Conservation (phyloP, 1,140 invertebrate genomes). For the Drosophila burlai region DNA sequence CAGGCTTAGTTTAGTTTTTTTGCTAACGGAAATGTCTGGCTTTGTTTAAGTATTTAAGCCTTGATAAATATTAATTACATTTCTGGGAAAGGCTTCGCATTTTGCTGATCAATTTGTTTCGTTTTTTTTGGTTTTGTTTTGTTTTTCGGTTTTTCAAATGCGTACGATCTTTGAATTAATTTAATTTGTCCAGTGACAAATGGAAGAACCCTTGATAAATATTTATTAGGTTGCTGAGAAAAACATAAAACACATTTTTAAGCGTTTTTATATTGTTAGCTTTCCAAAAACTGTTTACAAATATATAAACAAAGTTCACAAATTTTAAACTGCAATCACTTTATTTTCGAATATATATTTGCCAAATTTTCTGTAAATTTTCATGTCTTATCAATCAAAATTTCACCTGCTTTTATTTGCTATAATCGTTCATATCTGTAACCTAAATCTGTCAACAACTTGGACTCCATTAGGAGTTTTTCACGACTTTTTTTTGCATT, state of each 20-base stretch:
- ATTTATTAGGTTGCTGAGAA: conserved; percentile 3
- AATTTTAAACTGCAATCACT: neutral
- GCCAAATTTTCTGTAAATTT: neutral
- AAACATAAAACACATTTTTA: neutral
- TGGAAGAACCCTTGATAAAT: conserved; percentile 5
- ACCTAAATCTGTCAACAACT: conserved; percentile 28
- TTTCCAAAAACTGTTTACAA: neutral
- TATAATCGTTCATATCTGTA: conserved; percentile 11
- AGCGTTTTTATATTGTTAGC: too few species aligned
- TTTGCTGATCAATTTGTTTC: neutral
- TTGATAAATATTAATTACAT: conserved; percentile 19
- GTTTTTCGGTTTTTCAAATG: neutral
- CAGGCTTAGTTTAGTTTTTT: neutral
- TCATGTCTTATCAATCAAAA: neutral
- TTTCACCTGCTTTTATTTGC: neutral
- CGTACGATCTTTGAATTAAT: neutral
- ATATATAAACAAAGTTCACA: too few species aligned
- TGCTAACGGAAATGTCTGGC: conserved; percentile 19
- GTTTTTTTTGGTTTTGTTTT: neutral
- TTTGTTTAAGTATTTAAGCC: conserved; percentile 2
- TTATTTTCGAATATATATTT: neutral
- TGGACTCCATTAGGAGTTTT: conserved; percentile 40
- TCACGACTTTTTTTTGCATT: conserved; percentile 32
- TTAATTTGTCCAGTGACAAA: neutral
- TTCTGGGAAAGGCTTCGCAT: neutral